Evolutionary conservation across 1,140 invertebrate species (phyloP).

Genomic region (Trichonephila clavata): DNA sequence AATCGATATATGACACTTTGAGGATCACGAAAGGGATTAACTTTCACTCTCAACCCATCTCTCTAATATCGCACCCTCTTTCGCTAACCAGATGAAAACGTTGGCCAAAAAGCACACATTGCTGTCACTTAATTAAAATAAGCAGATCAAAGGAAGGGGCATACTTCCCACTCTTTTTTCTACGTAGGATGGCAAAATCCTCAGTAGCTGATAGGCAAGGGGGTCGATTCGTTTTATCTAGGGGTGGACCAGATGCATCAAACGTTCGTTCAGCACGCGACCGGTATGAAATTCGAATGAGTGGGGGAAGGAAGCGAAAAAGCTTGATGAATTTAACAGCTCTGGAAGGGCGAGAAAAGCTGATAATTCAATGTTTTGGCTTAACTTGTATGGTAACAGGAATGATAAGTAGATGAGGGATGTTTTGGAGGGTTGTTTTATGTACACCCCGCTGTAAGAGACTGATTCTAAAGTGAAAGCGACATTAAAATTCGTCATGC

Average conservation of each 20-base stretch:
- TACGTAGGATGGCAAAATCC: no score
- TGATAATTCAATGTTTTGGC: neutral
- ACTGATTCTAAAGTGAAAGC: neutral
- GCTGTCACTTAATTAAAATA: slow-evolving; percentile 76
- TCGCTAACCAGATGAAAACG: slow-evolving; percentile 67
- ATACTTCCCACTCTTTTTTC: neutral
- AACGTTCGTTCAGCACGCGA: neutral
- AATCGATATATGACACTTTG: neutral
- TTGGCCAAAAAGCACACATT: slow-evolving; percentile 73
- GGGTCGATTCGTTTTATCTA: slow-evolving; percentile 16
- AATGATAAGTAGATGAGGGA: slow-evolving; percentile 36
- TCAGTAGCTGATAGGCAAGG: neutral
- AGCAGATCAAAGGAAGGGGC: slow-evolving; percentile 62
- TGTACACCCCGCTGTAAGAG: neutral
- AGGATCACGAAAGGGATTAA: slow-evolving; percentile 45
- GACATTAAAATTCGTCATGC: neutral
- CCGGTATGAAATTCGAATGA: slow-evolving; percentile 65
- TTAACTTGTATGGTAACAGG: neutral
- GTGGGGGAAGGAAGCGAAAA: neutral
- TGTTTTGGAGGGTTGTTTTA: slow-evolving; percentile 36
- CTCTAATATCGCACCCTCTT: slow-evolving; percentile 44
- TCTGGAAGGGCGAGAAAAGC: neutral
- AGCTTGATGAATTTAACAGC: slow-evolving; percentile 60
- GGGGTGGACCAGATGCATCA: neutral
- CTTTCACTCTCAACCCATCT: slow-evolving; percentile 36